Evolutionary conservation across 2,888 invertebrate species (phyloP), one percentile per base, ranked within the genome.

Genomic region (Rhagium mordax): DNA sequence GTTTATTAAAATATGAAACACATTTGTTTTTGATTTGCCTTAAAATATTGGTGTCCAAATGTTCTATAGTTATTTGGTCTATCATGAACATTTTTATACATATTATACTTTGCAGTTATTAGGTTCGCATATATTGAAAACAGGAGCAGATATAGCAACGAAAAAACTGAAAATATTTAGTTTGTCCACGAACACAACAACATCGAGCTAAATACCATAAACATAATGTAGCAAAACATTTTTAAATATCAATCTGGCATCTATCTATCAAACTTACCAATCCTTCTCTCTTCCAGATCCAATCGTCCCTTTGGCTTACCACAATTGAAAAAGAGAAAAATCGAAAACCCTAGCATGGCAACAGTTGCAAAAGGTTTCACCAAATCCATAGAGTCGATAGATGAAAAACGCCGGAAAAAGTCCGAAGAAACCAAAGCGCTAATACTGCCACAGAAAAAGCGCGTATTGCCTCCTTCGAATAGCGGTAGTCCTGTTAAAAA

Each of bases 241-340:
- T 64, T 33, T 29, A 20, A 3, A 6, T 21, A 29, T 29, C 27
- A 33, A 53, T 20, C 18, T 66, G 15, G 15, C 51, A 13, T 53
- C 62, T 20, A 15, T 21, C 29, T 16, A 41, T 3, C 6, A 66
- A 49, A 21, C 24, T 59, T 6, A 60, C 33, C 68, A 51, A 15
- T 70, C 49, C 71, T 65, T 62, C 62, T 79, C 62, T 76, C 60
- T 87, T 87, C 18, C 85, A 88, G 88, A 85, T 85, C 87, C 69
- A 86, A 81, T 84, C 87, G 87, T 72, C 83, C 86, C 60, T 86
- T 87, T 79, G 86, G 86, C 77, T 85, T 86, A 78, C 79, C 84
- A 59, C 93, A 93, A 86, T 90, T 93, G 85, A 93, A 92, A 89
- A 94, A 94, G 86, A 89, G 93, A 86, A 92, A 93, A 87, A 88